Conservation (phyloP, 2,797 vertebrate genomes). For the Sebastes dallii region DNA sequence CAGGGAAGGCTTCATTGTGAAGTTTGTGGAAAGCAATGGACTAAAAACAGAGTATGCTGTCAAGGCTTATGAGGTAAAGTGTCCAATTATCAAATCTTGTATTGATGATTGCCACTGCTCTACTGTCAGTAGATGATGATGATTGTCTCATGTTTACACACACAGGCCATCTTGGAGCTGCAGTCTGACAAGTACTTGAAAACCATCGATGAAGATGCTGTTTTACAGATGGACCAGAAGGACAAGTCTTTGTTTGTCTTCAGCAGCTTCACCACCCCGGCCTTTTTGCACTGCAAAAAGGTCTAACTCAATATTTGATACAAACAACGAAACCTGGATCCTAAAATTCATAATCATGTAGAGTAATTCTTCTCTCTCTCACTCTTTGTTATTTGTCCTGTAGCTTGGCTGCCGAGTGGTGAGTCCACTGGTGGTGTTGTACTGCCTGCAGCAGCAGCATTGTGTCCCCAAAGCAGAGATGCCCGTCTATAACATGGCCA, state of each 20-base stretch:
- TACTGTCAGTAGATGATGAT: background rate
- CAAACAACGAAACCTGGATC: accelerated
- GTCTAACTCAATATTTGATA: slow-evolving; percentile 70
- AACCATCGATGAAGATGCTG: slow-evolving; percentile 84
- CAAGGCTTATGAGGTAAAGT: slow-evolving; percentile 91
- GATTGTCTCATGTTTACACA: background rate
- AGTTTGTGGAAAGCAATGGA: slow-evolving; percentile 87
- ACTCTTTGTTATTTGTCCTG: background rate
- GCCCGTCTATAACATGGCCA: slow-evolving; percentile 95
- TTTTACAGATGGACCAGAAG: slow-evolving; percentile 85
- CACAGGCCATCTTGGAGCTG: slow-evolving; percentile 91
- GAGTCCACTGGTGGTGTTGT: slow-evolving; percentile 93
- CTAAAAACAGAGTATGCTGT: slow-evolving; percentile 82
- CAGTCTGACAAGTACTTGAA: slow-evolving; percentile 93
- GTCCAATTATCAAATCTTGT: background rate
- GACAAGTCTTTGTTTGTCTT: slow-evolving; percentile 96
- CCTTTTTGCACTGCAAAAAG: slow-evolving; percentile 91
- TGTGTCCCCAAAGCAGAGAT: slow-evolving; percentile 93
- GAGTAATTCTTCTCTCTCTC: background rate
- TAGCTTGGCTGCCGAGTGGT: slow-evolving; percentile 95
- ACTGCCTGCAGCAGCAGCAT: slow-evolving; percentile 90
- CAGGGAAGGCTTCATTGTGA: slow-evolving; percentile 88
- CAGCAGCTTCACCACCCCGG: slow-evolving; percentile 86
- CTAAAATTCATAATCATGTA: background rate
- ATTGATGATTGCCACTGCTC: background rate